These are phyloP conservation scores for Mirounga angustirostris DNA, from an alignment of 2,113 vertebrate genomes.

Conservation along the genomic window DNA sequence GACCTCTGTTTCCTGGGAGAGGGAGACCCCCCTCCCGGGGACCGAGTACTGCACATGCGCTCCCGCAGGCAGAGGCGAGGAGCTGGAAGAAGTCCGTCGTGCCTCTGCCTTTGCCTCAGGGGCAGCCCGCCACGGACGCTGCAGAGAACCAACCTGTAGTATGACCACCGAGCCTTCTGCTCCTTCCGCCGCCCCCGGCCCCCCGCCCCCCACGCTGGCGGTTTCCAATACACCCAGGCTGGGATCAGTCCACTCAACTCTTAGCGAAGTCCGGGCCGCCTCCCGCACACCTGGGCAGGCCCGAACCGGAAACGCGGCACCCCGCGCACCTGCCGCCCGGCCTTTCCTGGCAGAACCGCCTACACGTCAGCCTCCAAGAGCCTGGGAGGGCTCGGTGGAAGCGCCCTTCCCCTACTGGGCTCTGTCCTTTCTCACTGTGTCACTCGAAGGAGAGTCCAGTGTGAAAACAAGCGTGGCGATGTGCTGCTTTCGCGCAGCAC, in stretches of 20 bases:
- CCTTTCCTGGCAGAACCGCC: constrained; percentile 73
- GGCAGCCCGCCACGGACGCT: neutral
- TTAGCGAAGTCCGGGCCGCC: neutral
- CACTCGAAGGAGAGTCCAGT: neutral
- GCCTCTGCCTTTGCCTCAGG: neutral
- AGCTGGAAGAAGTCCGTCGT: neutral
- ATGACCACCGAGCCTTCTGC: neutral
- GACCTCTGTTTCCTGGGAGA: neutral
- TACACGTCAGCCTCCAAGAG: neutral
- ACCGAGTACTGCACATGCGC: neutral
- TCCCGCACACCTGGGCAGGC: neutral
- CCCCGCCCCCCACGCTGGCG: neutral
- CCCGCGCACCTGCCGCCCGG: neutral
- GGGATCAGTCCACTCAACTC: neutral
- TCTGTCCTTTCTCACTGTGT: neutral
- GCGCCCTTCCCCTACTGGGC: neutral
- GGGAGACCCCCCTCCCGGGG: neutral
- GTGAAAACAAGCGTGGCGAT: neutral
- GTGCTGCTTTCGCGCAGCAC: neutral
- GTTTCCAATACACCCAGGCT: neutral
- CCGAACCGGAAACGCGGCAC: neutral
- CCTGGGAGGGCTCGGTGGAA: neutral
- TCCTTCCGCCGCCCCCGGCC: no score
- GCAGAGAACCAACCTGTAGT: neutral
- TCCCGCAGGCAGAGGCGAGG: neutral